Percentiles rank a stretch among this genome's conserved stretches.
Evolutionary conservation across 2,113 vertebrate species (phyloP).

Genomic region (Microcebus tavaratra): DNA sequence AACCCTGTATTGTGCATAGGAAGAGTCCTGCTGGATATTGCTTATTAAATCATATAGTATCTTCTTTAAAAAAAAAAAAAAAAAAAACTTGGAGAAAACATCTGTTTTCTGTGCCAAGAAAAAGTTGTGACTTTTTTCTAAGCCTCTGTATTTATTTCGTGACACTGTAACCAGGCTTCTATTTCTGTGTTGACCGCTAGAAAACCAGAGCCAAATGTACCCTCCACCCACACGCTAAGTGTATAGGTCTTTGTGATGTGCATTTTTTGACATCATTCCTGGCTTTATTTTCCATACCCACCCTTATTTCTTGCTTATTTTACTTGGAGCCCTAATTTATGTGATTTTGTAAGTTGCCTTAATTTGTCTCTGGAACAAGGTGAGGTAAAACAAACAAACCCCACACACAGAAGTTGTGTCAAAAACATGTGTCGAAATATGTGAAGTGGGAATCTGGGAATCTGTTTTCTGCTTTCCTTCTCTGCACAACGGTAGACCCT

Average conservation of each 20-base stretch:
- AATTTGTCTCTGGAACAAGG: constrained; percentile 30
- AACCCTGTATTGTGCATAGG: neutral
- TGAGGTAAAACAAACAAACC: constrained; percentile 20
- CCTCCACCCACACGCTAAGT: neutral
- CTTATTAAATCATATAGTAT: neutral
- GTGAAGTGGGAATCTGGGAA: neutral
- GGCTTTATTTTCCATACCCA: constrained; percentile 48
- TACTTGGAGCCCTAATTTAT: constrained; percentile 54
- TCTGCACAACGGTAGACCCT: neutral
- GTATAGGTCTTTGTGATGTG: neutral
- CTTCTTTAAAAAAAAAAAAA: neutral
- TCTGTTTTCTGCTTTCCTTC: neutral
- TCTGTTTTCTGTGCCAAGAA: neutral
- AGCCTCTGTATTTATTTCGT: constrained; percentile 20
- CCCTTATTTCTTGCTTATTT: constrained; percentile 55
- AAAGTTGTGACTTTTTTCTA: neutral
- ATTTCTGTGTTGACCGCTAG: neutral
- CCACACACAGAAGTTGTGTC: neutral
- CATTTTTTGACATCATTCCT: constrained; percentile 29
- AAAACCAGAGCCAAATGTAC: neutral
- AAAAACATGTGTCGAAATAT: neutral
- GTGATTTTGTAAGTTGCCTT: constrained; percentile 34
- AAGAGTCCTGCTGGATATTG: neutral
- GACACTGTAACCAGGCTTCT: neutral
- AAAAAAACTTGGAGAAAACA: neutral